Evolutionary conservation across 2,113 vertebrate genomes (phyloP).

Genomic region (Furnarius figulus): DNA sequence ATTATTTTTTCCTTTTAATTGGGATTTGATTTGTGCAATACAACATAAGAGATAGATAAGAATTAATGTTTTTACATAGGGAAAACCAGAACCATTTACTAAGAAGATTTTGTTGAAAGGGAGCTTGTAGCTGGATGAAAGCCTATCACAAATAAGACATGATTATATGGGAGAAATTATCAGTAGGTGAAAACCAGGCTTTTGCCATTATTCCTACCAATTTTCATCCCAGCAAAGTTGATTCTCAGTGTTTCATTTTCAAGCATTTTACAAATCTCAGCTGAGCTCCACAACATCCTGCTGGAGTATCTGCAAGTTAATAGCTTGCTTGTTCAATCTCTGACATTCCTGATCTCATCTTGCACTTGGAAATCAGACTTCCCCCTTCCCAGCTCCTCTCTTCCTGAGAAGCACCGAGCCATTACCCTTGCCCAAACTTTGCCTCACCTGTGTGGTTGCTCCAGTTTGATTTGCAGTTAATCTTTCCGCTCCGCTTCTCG

Average conservation of each 20-base stretch:
- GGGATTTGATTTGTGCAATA: not conserved
- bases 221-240: not conserved
- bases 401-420: not conserved
- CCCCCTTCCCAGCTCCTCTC: not conserved
- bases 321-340: not conserved
- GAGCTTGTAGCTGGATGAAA: not conserved
- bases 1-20: conserved; percentile 7
- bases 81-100: not conserved
- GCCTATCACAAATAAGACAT: not conserved
- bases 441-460: not conserved
- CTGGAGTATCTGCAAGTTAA: not conserved
- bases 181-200: not conserved
- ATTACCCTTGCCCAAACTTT: conserved; percentile 5
- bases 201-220: not conserved
- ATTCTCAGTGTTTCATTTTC: not conserved
- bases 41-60: not conserved
- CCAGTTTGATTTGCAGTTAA: conserved; percentile 31
- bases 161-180: not conserved
- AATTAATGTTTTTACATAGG: not conserved
- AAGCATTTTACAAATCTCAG: not conserved
- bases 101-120: not conserved
- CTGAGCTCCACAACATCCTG: not conserved
- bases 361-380: not conserved
- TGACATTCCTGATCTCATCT: not conserved
- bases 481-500: conserved; percentile 16